phyloP scores from a whole-genome alignment of 2,113 vertebrate species.

The Notothenia rossii region DNA sequence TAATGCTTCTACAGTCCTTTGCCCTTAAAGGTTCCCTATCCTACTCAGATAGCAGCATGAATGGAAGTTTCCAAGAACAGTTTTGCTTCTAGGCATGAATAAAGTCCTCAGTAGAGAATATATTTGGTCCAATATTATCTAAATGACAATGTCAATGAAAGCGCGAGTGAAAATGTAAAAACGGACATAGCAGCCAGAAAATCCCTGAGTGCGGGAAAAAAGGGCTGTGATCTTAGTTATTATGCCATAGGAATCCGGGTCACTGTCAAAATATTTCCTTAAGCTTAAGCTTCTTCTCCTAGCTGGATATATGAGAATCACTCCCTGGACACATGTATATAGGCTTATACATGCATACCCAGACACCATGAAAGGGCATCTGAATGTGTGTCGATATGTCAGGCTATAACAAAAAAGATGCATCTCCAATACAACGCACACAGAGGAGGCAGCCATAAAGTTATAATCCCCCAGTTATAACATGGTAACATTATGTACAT shows the following conservation, averaged over 20 bases:
- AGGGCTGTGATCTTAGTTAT: slow-evolving; percentile 46
- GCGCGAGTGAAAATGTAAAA: neutral
- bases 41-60: neutral
- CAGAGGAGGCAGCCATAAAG: slow-evolving; percentile 16
- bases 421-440: neutral
- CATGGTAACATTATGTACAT: slow-evolving; percentile 20
- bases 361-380: slow-evolving; percentile 1
- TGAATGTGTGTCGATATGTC: neutral
- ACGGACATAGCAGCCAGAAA: neutral
- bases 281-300: slow-evolving; percentile 43
- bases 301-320: slow-evolving; percentile 52
- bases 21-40: neutral
- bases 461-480: slow-evolving; percentile 22
- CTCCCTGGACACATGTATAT: slow-evolving; percentile 28
- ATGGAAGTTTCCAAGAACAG: neutral
- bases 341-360: slow-evolving; percentile 26
- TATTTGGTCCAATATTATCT: neutral
- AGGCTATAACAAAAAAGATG: slow-evolving; percentile 13
- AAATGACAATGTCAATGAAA: neutral
- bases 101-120: neutral
- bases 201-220: slow-evolving; percentile 9
- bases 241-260: slow-evolving; percentile 50
- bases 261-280: slow-evolving; percentile 66
- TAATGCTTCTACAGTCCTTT: neutral
- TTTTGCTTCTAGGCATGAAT: neutral